A percentile compares a stretch with the other conserved stretches of the same genome.
These are phyloP conservation scores for Diorhabda elongata DNA, from an alignment of 1,140 invertebrate genomes.

Conservation along the genomic window DNA sequence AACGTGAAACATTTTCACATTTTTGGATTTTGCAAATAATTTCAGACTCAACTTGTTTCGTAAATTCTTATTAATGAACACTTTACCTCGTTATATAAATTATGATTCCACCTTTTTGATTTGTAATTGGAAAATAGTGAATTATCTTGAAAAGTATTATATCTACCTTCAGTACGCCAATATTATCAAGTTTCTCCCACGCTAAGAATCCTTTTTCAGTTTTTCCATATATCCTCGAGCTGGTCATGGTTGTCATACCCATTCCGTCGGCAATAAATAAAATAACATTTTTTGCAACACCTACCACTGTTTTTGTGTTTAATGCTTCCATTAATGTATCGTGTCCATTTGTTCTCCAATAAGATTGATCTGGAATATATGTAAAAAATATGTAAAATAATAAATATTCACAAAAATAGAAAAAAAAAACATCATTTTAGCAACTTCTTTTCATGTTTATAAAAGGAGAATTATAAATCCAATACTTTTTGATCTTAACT, in stretches of 20 bases:
- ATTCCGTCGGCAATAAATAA: slow-evolving; percentile 92
- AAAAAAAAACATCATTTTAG: background rate
- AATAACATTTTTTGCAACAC: slow-evolving; percentile 82
- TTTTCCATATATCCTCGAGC: slow-evolving; percentile 70
- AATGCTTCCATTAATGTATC: slow-evolving; percentile 17
- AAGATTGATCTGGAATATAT: slow-evolving; percentile 21
- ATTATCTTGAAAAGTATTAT: no score
- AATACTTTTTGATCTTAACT: no score
- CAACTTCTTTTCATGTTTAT: no score
- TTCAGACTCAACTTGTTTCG: no score
- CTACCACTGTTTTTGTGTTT: slow-evolving; percentile 55
- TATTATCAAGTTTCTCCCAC: slow-evolving; percentile 81
- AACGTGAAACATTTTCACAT: no score
- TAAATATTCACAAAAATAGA: background rate
- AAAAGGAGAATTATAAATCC: no score
- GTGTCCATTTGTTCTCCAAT: slow-evolving; percentile 25
- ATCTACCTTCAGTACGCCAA: slow-evolving; percentile 76
- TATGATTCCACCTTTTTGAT: no score
- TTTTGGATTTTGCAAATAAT: no score
- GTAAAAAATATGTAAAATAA: slow-evolving; percentile 10
- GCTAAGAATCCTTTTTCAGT: slow-evolving; percentile 66
- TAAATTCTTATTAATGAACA: no score
- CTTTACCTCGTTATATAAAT: no score
- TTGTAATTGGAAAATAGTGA: no score
- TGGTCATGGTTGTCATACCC: slow-evolving; percentile 85